These are phyloP conservation scores for Oscheius sp. DNA, from an alignment of 2,888 invertebrate genomes.

Conservation along the genomic window DNA sequence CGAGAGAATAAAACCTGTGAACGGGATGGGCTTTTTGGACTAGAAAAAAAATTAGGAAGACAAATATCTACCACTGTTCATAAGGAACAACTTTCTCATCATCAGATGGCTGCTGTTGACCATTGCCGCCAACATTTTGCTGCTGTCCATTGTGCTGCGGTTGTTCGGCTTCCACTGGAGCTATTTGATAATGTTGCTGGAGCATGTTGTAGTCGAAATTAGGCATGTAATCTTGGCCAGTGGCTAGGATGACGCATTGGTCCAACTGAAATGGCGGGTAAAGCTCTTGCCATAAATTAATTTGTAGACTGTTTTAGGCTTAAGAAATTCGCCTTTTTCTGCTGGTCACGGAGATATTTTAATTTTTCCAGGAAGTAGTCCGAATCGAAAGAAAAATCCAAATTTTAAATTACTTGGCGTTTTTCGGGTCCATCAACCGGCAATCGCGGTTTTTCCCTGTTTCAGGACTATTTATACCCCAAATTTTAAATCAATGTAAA, in stretches of 20 bases:
- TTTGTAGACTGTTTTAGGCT: too few species aligned
- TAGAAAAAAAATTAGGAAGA: background rate
- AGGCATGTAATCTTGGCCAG: constrained; percentile 57
- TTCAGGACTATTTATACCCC: too few species aligned
- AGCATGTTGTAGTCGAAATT: constrained; percentile 60
- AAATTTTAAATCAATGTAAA: too few species aligned
- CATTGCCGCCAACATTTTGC: constrained; percentile 15
- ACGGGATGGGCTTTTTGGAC: background rate
- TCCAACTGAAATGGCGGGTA: constrained; percentile 57
- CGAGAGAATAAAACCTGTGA: background rate
- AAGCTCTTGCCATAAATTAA: too few species aligned
- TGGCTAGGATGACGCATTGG: constrained; percentile 50
- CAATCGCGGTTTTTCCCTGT: too few species aligned
- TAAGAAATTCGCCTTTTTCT: too few species aligned
- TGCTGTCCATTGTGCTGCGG: constrained; percentile 34
- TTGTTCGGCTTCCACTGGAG: constrained; percentile 24
- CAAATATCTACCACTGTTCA: constrained; percentile 50
- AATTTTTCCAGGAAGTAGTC: too few species aligned
- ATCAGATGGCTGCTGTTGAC: constrained; percentile 3
- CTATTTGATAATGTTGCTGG: constrained; percentile 44
- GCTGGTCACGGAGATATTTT: too few species aligned
- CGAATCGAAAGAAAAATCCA: too few species aligned
- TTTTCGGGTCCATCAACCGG: too few species aligned
- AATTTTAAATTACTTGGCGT: too few species aligned
- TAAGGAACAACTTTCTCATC: constrained; percentile 57